These are phyloP conservation scores for Gorsachius magnificus DNA, from an alignment of 2,797 vertebrate species.

Conservation along the genomic window DNA sequence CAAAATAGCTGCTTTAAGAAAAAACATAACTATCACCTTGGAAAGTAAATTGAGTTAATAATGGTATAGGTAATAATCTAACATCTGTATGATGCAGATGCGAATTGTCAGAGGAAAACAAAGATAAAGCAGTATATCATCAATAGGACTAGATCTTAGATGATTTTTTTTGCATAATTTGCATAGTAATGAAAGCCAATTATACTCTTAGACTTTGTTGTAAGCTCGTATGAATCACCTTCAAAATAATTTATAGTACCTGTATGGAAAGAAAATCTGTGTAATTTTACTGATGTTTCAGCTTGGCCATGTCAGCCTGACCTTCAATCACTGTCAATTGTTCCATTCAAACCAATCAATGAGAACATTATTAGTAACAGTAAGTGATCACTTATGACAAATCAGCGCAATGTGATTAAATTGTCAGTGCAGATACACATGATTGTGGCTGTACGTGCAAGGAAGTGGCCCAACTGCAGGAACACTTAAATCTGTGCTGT, in stretches of 20 bases:
- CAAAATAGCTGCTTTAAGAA: constrained; percentile 25
- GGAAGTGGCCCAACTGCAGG: neutral
- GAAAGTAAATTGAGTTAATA: constrained; percentile 66
- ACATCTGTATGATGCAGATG: constrained; percentile 63
- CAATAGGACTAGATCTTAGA: constrained; percentile 68
- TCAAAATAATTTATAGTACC: constrained; percentile 18
- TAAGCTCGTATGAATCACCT: constrained; percentile 58
- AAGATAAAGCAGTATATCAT: constrained; percentile 71
- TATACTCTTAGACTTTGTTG: constrained; percentile 46
- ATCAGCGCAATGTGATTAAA: constrained; percentile 12
- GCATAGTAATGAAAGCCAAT: constrained; percentile 71
- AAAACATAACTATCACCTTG: constrained; percentile 34
- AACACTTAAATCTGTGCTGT: neutral
- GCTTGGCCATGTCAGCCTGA: constrained; percentile 4
- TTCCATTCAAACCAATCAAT: constrained; percentile 39
- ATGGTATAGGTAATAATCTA: constrained; percentile 67
- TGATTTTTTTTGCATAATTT: constrained; percentile 68
- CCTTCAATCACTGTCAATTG: constrained; percentile 42
- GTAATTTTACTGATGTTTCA: neutral
- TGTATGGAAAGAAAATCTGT: neutral
- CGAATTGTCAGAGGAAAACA: constrained; percentile 55
- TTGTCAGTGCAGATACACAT: neutral
- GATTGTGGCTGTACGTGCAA: neutral
- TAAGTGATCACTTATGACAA: constrained; percentile 14
- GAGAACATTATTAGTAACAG: constrained; percentile 22